Base-by-base conservation (phyloP, 2,113 vertebrate genomes). In the Petrocephalus microphthalmus region DNA sequence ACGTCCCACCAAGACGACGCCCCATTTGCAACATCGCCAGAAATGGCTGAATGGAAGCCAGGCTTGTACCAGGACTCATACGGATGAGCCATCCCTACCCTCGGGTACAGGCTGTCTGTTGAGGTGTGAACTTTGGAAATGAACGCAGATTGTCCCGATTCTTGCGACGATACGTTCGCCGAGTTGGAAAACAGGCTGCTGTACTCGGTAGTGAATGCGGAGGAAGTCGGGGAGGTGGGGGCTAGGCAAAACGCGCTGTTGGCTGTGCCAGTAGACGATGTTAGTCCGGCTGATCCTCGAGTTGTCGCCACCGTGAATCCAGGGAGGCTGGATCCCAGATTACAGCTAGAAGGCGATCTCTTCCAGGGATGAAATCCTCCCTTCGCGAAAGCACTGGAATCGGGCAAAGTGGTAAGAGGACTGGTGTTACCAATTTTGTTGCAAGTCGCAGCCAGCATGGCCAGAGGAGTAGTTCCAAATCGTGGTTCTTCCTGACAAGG, bases 11-110 rank as follows among this genome's bases (percentile, higher is more conserved):
- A 98, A 88, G 98, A 96, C 88, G 98, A 97, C 74, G 97, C 97
- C 4, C 98, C 97, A 95, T 98, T 98, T 91, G 97, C 94, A 87
- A 99, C 98, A 74, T 99, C 98, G 71, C 98, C 97, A 45, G 97
- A 97, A 92, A 99, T 97, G 83, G 96, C 97, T 42, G 98, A 98
- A 92, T 99, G 98, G 93, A 99, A 99, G 88, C 98, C 98, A 20
- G 98, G 97, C 95, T 99, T 99, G 95, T 98, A 99, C 98, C 98
- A 99, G 45, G 98, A 99, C 91, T 99, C 98, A 89, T 99, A 99
- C 22, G 98, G 98, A 92, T 99, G 98, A 89, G 98, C 98, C 98
- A 99, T 99, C 87, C 98, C 98, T 93, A 99, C 98, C 42, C 98
- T 95, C 37, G 98, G 97, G 93, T 99, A 99, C 87, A 99, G 94